These are phyloP conservation scores for Pinna nobilis DNA, from an alignment of 1,140 invertebrate genomes.

Conservation along the genomic window DNA sequence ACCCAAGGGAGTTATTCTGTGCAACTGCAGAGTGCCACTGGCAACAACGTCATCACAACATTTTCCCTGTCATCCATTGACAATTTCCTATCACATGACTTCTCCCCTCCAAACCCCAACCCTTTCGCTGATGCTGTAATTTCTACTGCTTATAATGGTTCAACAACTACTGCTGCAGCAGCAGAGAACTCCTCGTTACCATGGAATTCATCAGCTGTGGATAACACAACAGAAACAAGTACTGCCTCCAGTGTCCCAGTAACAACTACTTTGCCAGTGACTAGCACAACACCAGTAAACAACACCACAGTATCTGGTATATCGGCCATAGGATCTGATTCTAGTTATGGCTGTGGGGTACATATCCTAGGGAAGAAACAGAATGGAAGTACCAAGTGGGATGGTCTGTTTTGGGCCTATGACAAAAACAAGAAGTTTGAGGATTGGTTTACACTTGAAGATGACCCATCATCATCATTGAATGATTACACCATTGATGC, in stretches of 20 bases:
- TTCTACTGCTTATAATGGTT: neutral
- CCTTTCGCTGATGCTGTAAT: neutral
- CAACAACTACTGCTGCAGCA: neutral
- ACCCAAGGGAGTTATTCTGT: conserved; percentile 22
- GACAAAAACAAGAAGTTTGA: conserved; percentile 16
- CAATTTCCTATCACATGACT: neutral
- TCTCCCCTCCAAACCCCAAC: neutral
- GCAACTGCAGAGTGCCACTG: conserved; percentile 4
- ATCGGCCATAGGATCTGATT: too few species aligned
- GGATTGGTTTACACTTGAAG: conserved; percentile 25
- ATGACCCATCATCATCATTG: conserved; percentile 28
- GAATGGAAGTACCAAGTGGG: conserved; percentile 10
- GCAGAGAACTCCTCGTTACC: neutral
- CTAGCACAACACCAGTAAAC: neutral
- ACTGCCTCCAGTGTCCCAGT: neutral
- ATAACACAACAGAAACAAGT: neutral
- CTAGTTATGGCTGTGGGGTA: conserved; percentile 21
- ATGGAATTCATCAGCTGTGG: neutral
- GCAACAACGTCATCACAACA: conserved; percentile 30
- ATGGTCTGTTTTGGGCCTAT: conserved; percentile 28
- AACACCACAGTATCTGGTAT: too few species aligned
- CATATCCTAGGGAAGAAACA: conserved; percentile 27
- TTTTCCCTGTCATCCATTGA: conserved; percentile 16
- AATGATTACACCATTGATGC: conserved; percentile 17
- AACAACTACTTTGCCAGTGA: neutral